phyloP scores from a whole-genome alignment of 2,888 invertebrate genomes.

The Phyllotreta cruciferae region DNA sequence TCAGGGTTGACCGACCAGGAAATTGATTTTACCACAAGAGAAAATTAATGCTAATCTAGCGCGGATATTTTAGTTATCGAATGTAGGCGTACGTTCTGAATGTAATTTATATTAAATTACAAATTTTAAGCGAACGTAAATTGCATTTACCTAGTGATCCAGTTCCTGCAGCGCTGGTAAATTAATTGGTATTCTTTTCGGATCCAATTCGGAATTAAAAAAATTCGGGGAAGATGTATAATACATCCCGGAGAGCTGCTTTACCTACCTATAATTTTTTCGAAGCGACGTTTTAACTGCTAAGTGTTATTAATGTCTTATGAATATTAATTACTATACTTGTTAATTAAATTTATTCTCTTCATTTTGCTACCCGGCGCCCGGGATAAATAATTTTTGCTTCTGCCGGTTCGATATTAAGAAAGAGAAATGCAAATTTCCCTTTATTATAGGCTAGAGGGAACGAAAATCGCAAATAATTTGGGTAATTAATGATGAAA shows the following conservation, averaged over 20 bases:
- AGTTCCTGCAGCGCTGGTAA: no score
- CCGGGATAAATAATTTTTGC: conserved; percentile 23
- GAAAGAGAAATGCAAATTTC: conserved; percentile 27
- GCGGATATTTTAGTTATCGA: conserved; percentile 6
- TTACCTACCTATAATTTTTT: conserved; percentile 19
- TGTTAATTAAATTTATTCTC: conserved; percentile 29
- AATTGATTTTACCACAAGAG: conserved; percentile 12
- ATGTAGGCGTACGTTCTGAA: not conserved
- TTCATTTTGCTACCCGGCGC: conserved; percentile 21
- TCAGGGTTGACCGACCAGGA: conserved; percentile 28
- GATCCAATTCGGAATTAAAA: conserved; percentile 22
- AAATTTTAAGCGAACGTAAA: no score
- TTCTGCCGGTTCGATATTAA: conserved; percentile 20
- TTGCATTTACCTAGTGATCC: no score
- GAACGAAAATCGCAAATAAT: no score
- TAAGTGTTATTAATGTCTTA: conserved; percentile 34
- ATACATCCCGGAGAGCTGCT: not conserved
- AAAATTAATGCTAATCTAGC: conserved; percentile 21
- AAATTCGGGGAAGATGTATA: conserved; percentile 6
- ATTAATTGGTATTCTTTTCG: not conserved
- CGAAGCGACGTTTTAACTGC: conserved; percentile 29
- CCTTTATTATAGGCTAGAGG: no score
- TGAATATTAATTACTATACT: conserved; percentile 33
- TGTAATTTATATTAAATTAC: no score
- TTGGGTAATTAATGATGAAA: no score